phyloP scores from a whole-genome alignment of 2,888 invertebrate genomes.

The Macaria liturata region DNA sequence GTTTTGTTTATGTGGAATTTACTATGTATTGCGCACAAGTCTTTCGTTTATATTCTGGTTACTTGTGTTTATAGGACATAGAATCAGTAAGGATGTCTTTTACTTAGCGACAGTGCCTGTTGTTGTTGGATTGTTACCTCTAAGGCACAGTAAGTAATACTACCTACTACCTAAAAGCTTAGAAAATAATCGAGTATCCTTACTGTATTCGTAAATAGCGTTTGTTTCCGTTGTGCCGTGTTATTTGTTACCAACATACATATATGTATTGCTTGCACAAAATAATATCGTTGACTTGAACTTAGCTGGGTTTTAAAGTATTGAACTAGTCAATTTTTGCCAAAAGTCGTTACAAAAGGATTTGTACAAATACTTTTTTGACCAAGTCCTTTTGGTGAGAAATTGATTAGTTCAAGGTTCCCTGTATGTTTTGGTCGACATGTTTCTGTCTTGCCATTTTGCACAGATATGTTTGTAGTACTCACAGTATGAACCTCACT shows the following conservation, averaged over 20 bases:
- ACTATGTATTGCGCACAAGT: slow-evolving; percentile 22
- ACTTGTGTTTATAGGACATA: background rate
- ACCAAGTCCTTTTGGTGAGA: background rate
- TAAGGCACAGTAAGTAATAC: too few relatives aligned
- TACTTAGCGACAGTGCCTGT: background rate
- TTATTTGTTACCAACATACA: too few relatives aligned
- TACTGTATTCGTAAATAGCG: slow-evolving; percentile 5
- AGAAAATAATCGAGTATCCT: background rate
- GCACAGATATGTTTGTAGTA: slow-evolving; percentile 36
- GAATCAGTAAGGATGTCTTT: slow-evolving; percentile 15
- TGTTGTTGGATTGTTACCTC: too few relatives aligned
- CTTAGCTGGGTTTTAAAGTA: background rate
- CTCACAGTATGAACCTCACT: slow-evolving; percentile 9
- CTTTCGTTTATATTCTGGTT: slow-evolving; percentile 1
- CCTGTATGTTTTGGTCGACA: slow-evolving; percentile 7
- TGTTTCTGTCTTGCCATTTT: slow-evolving; percentile 52
- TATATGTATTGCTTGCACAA: slow-evolving; percentile 24
- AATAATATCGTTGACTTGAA: slow-evolving; percentile 5
- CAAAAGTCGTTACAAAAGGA: background rate
- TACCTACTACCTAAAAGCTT: too few relatives aligned
- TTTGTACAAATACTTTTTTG: background rate
- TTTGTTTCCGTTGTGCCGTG: too few relatives aligned
- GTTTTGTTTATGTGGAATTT: slow-evolving; percentile 24
- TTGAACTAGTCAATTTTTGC: background rate
- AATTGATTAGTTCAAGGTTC: slow-evolving; percentile 1